Evolutionary conservation across 2,797 vertebrate species (phyloP).

Genomic region (Alectoris magna): DNA sequence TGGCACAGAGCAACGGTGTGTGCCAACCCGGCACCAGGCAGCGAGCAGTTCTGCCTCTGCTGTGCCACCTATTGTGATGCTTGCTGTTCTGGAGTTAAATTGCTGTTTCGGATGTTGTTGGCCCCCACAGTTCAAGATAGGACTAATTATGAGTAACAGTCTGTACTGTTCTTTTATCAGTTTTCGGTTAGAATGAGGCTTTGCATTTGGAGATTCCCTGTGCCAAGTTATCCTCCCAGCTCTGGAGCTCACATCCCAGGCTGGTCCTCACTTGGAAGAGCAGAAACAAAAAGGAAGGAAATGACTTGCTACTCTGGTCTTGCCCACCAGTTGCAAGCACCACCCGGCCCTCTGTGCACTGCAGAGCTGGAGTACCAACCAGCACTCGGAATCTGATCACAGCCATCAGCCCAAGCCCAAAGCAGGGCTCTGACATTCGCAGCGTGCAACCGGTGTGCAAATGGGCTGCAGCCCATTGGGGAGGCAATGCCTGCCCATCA

Average conservation of each 20-base stretch:
- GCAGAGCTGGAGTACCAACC: no score
- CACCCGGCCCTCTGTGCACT: no score
- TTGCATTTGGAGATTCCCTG: background rate
- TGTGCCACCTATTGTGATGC: background rate
- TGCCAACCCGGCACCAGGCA: rapidly evolving
- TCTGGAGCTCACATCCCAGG: background rate
- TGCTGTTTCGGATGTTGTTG: background rate
- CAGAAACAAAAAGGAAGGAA: background rate
- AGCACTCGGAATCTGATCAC: no score
- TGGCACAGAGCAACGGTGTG: rapidly evolving
- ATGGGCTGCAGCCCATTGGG: rapidly evolving
- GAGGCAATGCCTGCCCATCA: rapidly evolving
- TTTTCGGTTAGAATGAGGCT: background rate
- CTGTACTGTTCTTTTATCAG: background rate
- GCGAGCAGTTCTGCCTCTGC: background rate
- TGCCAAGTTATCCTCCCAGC: background rate
- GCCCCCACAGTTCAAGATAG: background rate
- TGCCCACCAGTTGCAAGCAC: background rate
- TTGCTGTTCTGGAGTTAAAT: background rate
- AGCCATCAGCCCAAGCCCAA: background rate
- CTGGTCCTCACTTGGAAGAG: background rate
- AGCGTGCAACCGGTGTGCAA: rapidly evolving
- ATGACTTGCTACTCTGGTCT: background rate
- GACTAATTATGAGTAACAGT: background rate
- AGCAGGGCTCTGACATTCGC: background rate